phyloP scores from a whole-genome alignment of 2,888 invertebrate genomes.

The Poecilus cupreus region DNA sequence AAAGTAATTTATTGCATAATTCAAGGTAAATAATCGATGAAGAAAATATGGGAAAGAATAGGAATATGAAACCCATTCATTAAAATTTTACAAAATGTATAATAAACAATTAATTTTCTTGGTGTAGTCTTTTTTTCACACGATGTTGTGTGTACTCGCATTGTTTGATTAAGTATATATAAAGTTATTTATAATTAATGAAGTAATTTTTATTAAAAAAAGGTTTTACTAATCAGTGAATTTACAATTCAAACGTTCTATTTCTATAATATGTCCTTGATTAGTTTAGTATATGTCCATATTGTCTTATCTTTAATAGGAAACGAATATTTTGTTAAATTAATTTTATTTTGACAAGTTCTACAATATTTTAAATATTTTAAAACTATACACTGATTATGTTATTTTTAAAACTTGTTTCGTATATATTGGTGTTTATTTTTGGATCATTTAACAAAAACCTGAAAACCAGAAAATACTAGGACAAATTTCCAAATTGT shows the following conservation, averaged over 20 bases:
- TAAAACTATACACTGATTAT: no score
- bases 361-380: no score
- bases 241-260: slow-evolving; percentile 26
- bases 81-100: not conserved
- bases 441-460: no score
- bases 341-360: no score
- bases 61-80: not conserved
- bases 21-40: slow-evolving; percentile 30
- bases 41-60: slow-evolving; percentile 10
- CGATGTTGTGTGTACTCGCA: not conserved
- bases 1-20: slow-evolving; percentile 16
- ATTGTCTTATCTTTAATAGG: no score
- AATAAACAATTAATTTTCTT: not conserved
- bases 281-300: not conserved
- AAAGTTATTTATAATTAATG: not conserved
- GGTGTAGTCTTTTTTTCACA: not conserved
- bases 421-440: no score
- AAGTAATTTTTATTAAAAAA: not conserved
- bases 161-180: not conserved
- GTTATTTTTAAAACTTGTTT: no score
- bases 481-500: no score
- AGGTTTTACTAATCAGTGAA: not conserved
- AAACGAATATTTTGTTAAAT: no score
- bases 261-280: slow-evolving; percentile 1
- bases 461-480: no score